A percentile compares a stretch with the other conserved stretches of the same genome.
These are phyloP conservation scores for Eupelmus urozonus DNA, from an alignment of 2,888 invertebrate species.

Conservation along the genomic window DNA sequence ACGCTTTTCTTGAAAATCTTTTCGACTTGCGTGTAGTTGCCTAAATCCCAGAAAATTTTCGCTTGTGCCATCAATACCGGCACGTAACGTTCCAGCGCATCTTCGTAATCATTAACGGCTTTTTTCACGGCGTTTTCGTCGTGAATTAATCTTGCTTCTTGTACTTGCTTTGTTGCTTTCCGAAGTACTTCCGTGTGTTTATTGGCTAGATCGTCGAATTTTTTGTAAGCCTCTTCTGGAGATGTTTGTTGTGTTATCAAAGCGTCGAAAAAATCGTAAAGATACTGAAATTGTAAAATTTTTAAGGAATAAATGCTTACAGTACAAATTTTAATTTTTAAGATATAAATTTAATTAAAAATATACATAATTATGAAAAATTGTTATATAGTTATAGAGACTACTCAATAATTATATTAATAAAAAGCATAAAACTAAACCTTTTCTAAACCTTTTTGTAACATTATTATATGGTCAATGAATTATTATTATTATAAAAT, in stretches of 20 bases:
- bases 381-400: no score
- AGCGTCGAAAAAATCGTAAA: conserved; percentile 97
- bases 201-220: conserved; percentile 95
- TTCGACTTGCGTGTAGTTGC: conserved; percentile 97
- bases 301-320: conserved; percentile 2
- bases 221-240: conserved; percentile 95
- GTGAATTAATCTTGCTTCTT: conserved; percentile 92
- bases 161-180: conserved; percentile 95
- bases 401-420: no score
- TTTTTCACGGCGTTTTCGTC: conserved; percentile 93
- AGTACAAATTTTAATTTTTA: no score
- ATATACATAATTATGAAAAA: no score
- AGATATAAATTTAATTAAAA: conserved; percentile 9
- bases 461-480: no score
- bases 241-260: conserved; percentile 98
- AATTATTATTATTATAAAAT: no score
- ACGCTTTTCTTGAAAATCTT: conserved; percentile 97
- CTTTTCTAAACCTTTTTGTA: no score
- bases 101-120: conserved; percentile 94
- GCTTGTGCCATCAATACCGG: conserved; percentile 99
- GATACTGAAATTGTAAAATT: conserved; percentile 80
- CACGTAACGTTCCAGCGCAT: conserved; percentile 93
- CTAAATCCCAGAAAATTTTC: conserved; percentile 98
- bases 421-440: no score
- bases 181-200: conserved; percentile 93